A percentile compares a stretch with the other conserved stretches of the same genome.
Evolutionary conservation across 2,113 vertebrate species (phyloP).

Genomic region (Cacatua alba): DNA sequence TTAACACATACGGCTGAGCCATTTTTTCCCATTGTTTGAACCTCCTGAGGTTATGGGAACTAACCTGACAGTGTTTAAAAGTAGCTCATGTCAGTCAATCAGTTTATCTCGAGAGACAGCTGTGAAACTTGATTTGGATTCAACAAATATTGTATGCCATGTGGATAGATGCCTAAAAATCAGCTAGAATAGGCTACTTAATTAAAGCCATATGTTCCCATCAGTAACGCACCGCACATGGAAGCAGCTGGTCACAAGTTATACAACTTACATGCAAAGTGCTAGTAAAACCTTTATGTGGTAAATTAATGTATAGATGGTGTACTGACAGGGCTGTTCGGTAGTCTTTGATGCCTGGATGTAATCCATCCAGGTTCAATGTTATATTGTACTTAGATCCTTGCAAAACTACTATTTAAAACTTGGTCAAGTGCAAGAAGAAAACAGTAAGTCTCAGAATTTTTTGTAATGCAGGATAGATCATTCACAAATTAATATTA

Average conservation of each 20-base stretch:
- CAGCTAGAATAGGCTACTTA: constrained; percentile 76
- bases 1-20: neutral
- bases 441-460: neutral
- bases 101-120: constrained; percentile 74
- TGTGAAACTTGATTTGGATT: constrained; percentile 75
- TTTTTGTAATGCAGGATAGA: neutral
- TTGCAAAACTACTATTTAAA: neutral
- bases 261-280: constrained; percentile 62
- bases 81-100: constrained; percentile 69
- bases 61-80: constrained; percentile 66
- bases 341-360: neutral
- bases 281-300: constrained; percentile 46
- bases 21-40: constrained; percentile 13
- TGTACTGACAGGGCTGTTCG: neutral
- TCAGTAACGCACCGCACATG: constrained; percentile 55
- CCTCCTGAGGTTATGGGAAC: constrained; percentile 47
- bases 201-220: constrained; percentile 77
- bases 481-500: neutral
- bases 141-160: constrained; percentile 73
- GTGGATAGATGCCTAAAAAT: constrained; percentile 75
- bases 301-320: constrained; percentile 42
- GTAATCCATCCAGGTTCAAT: neutral
- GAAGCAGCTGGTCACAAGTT: constrained; percentile 73
- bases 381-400: neutral
- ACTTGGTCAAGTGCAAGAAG: neutral